A percentile compares a stretch with the other conserved stretches of the same genome.
These are phyloP conservation scores for Shargacucullia verbasci DNA, from an alignment of 2,888 invertebrate species.

Conservation along the genomic window DNA sequence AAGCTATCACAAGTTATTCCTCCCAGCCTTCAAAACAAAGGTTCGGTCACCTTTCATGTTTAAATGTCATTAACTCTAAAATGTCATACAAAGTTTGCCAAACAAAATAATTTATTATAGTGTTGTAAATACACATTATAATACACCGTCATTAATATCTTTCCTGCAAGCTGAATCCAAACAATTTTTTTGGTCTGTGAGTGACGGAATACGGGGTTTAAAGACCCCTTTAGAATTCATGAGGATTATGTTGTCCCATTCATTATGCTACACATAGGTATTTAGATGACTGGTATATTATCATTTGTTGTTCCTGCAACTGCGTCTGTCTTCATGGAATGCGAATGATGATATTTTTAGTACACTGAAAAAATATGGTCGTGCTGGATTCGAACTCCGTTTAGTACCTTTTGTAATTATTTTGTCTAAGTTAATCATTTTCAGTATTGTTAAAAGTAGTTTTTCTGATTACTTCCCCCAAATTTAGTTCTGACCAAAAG, in stretches of 20 bases:
- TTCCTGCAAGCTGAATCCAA: constrained; percentile 1
- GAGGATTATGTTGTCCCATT: background rate
- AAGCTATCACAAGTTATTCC: constrained; percentile 8
- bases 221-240: background rate
- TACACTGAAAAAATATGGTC: too few species aligned
- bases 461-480: too few species aligned
- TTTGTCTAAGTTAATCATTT: too few species aligned
- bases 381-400: too few species aligned
- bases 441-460: too few species aligned
- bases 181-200: constrained; percentile 2
- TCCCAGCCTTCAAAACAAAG: constrained; percentile 21
- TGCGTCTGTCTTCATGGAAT: too few species aligned
- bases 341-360: too few species aligned
- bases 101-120: constrained; percentile 28
- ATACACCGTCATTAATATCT: constrained; percentile 7
- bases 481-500: too few species aligned
- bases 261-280: background rate
- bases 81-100: constrained; percentile 27
- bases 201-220: background rate
- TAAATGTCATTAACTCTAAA: constrained; percentile 31
- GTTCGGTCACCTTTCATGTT: constrained; percentile 25
- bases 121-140: constrained; percentile 16
- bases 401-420: too few species aligned
- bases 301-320: too few species aligned
- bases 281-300: background rate